Percentiles rank a stretch among this genome's conserved stretches.
phyloP scores from a whole-genome alignment of 2,113 vertebrate species.

The Vombatus ursinus region DNA sequence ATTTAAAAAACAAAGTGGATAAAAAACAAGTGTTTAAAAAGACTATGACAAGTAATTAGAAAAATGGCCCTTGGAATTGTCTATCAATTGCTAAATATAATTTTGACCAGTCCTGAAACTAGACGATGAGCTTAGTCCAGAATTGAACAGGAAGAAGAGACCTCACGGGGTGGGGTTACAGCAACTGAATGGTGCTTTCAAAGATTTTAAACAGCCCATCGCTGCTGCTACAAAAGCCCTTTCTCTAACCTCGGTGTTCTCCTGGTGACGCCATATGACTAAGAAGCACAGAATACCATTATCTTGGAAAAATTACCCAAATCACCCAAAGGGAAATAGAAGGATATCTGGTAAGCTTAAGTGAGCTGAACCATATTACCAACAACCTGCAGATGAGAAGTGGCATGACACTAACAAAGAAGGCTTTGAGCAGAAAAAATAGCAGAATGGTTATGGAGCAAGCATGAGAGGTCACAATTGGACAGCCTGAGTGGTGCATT shows the following conservation, averaged over 20 bases:
- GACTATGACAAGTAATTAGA: neutral
- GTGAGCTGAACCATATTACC: neutral
- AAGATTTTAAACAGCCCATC: neutral
- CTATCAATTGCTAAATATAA: neutral
- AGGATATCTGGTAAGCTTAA: neutral
- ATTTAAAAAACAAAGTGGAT: neutral
- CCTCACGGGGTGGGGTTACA: neutral
- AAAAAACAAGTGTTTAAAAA: neutral
- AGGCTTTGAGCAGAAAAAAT: neutral
- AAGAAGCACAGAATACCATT: neutral
- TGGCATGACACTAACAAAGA: neutral
- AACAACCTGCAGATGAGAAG: neutral
- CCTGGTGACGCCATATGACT: neutral
- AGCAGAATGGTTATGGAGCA: neutral
- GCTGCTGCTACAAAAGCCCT: neutral
- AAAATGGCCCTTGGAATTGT: neutral
- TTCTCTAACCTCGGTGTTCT: neutral
- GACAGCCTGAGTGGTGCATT: neutral
- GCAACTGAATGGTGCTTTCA: neutral
- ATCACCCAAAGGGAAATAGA: neutral
- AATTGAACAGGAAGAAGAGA: neutral
- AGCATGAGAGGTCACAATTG: neutral
- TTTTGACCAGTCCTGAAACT: neutral
- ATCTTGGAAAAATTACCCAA: neutral
- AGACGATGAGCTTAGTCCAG: neutral